Evolutionary conservation across 2,797 vertebrate species (phyloP).

Genomic region (Alosa sapidissima): DNA sequence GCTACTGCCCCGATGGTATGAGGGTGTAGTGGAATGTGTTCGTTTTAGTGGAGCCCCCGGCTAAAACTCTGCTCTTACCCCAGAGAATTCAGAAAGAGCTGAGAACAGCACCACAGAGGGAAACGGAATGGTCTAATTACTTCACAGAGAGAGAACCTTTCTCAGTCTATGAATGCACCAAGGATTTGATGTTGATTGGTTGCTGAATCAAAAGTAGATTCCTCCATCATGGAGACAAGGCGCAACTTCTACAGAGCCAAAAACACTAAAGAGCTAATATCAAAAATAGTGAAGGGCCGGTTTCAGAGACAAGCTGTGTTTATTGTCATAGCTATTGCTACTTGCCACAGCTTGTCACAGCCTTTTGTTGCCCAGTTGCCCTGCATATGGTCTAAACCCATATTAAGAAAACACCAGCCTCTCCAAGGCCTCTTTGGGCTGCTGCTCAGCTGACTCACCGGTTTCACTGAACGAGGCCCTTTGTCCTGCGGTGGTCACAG

Average conservation of each 20-base stretch:
- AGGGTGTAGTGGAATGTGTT: background rate
- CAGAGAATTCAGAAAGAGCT: background rate
- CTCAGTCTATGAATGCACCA: background rate
- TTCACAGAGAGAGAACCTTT: background rate
- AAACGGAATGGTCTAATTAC: background rate
- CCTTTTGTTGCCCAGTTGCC: background rate
- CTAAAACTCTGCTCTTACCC: background rate
- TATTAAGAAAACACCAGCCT: conserved; percentile 3
- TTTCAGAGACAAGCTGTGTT: background rate
- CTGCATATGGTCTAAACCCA: background rate
- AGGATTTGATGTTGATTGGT: background rate
- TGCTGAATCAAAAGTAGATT: conserved; percentile 17
- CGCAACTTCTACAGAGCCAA: background rate
- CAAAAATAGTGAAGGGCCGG: background rate
- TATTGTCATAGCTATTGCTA: background rate
- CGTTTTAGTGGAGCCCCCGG: background rate
- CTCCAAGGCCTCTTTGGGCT: background rate
- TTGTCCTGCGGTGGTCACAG: background rate
- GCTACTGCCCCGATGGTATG: too few species aligned
- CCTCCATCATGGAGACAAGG: background rate
- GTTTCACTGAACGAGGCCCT: background rate
- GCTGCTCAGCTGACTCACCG: background rate
- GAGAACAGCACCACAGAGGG: background rate
- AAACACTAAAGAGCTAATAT: background rate
- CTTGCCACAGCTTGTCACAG: background rate